Percentiles rank a stretch among this genome's conserved stretches.
Conservation (phyloP, 1,140 invertebrate genomes). For the Aleiodes sp. region DNA sequence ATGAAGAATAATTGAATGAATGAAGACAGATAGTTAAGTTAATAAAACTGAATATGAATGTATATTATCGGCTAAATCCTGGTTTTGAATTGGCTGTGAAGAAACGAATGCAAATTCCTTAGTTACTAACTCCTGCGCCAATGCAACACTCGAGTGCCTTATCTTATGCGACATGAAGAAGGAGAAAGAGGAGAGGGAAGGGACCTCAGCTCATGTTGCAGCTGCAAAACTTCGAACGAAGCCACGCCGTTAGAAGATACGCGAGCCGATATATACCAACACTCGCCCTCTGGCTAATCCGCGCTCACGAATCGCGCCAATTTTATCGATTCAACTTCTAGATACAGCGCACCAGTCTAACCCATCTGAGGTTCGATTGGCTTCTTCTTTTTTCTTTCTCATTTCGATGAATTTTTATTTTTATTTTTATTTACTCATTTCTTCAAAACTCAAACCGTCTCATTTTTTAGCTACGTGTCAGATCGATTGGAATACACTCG, state of each 20-base stretch:
- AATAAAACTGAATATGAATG: too few species aligned
- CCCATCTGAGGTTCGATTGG: too few species aligned
- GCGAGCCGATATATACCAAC: background rate
- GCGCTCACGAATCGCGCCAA: background rate
- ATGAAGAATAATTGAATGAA: too few species aligned
- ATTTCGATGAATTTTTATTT: background rate
- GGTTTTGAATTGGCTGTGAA: background rate
- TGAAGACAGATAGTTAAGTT: too few species aligned
- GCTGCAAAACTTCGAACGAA: conserved; percentile 19
- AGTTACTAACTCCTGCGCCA: background rate
- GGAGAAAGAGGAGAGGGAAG: background rate
- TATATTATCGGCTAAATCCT: background rate
- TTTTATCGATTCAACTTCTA: background rate
- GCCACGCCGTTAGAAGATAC: conserved; percentile 17
- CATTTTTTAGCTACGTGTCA: background rate
- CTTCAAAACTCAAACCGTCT: background rate
- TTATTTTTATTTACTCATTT: too few species aligned
- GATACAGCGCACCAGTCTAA: background rate
- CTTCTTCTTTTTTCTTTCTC: background rate
- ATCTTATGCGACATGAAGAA: background rate
- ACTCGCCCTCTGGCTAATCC: conserved; percentile 8
- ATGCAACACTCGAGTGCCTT: conserved; percentile 16
- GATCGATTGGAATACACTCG: background rate
- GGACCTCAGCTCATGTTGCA: background rate
- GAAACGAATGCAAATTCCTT: background rate